Evolutionary conservation across 2,888 invertebrate species (phyloP).

Genomic region (Meloe dianella): DNA sequence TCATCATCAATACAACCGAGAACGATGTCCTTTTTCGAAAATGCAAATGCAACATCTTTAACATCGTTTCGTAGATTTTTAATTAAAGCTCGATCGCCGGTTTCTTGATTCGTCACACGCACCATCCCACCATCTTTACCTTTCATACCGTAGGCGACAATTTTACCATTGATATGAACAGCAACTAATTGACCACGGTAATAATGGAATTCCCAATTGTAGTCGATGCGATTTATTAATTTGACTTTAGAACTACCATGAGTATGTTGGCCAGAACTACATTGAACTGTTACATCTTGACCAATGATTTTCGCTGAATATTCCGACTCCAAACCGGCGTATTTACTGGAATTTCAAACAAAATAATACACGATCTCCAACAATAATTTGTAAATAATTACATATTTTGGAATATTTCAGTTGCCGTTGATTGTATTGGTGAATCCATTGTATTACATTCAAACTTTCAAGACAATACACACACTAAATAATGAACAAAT

Average conservation of each 20-base stretch:
- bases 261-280: constrained; percentile 74
- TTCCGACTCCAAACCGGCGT: constrained; percentile 53
- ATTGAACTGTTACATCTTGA: constrained; percentile 71
- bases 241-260: constrained; percentile 91
- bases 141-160: constrained; percentile 90
- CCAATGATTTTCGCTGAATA: constrained; percentile 53
- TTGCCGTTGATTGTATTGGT: not conserved
- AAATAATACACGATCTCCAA: constrained; percentile 34
- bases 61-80: constrained; percentile 88
- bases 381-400: constrained; percentile 40
- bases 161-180: constrained; percentile 83
- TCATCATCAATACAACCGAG: constrained; percentile 87
- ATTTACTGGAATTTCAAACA: constrained; percentile 44
- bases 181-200: constrained; percentile 88
- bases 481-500: not conserved
- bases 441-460: constrained; percentile 8
- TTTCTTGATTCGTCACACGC: constrained; percentile 80
- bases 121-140: constrained; percentile 77
- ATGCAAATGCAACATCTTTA: constrained; percentile 91
- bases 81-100: constrained; percentile 77
- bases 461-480: not conserved
- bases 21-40: constrained; percentile 76
- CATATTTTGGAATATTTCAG: constrained; percentile 46
- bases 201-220: constrained; percentile 89
- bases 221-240: constrained; percentile 83